Evolutionary conservation across 2,888 invertebrate genomes (phyloP).

Genomic region (Cinara cedri): DNA sequence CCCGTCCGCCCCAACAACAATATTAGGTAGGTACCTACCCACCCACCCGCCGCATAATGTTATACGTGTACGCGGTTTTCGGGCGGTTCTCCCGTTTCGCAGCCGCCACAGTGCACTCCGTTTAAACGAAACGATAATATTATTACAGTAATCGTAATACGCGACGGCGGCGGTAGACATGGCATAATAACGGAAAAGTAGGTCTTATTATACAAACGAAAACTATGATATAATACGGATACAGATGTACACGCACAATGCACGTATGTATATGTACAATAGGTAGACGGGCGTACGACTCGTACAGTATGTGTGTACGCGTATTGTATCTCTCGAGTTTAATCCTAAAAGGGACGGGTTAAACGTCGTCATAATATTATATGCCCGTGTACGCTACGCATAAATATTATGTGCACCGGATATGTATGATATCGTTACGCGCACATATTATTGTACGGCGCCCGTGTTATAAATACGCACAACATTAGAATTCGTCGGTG

Average conservation of each 20-base stretch:
- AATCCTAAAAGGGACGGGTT: slow-evolving; percentile 23
- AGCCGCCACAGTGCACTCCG: not conserved
- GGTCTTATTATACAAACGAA: slow-evolving; percentile 25
- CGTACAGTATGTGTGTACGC: not conserved
- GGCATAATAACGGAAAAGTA: slow-evolving; percentile 43
- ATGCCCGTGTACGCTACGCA: no score
- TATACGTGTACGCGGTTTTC: slow-evolving; percentile 19
- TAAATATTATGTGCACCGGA: no score
- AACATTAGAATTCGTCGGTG: slow-evolving; percentile 9
- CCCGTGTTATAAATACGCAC: not conserved
- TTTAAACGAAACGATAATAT: slow-evolving; percentile 53
- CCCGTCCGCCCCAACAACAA: not conserved
- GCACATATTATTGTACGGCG: slow-evolving; percentile 1
- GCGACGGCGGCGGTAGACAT: not conserved
- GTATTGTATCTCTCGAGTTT: slow-evolving; percentile 12
- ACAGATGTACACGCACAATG: no score
- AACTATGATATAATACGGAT: not conserved
- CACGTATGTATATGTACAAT: not conserved
- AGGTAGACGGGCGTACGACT: not conserved
- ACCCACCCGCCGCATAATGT: not conserved
- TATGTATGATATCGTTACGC: not conserved
- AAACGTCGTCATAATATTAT: not conserved
- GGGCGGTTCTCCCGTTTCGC: not conserved
- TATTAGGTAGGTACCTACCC: not conserved
- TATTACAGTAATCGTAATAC: slow-evolving; percentile 45